These are phyloP conservation scores for Morpho achilles DNA, from an alignment of 2,888 invertebrate species.

Conservation along the genomic window DNA sequence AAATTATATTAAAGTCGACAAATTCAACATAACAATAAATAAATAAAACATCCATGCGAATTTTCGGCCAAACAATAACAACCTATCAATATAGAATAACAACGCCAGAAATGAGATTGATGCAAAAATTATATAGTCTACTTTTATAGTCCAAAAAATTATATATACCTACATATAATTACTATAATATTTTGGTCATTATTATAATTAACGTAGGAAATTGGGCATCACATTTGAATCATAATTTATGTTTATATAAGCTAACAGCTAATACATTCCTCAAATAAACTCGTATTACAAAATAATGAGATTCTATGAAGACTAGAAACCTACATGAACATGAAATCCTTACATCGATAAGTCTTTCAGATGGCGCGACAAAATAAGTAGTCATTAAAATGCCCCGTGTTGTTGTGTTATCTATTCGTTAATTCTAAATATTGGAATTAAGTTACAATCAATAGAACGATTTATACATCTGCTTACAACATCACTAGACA, in stretches of 20 bases:
- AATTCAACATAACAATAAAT: conserved; percentile 67
- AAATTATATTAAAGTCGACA: conserved; percentile 70
- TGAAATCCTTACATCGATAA: conserved; percentile 77
- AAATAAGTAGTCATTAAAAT: conserved; percentile 67
- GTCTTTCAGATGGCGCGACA: conserved; percentile 76
- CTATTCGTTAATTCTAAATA: conserved; percentile 66
- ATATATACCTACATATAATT: conserved; percentile 2
- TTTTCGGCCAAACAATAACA: conserved; percentile 68
- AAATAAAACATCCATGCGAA: conserved; percentile 71
- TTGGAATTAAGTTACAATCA: conserved; percentile 71
- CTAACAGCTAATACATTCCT: conserved; percentile 52
- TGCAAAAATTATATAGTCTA: conserved; percentile 12
- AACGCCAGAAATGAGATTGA: conserved; percentile 51
- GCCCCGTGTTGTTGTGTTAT: conserved; percentile 62
- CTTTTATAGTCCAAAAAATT: conserved; percentile 2
- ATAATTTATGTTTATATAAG: conserved; percentile 45
- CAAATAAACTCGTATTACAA: conserved; percentile 50
- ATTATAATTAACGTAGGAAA: conserved; percentile 13
- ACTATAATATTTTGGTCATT: not conserved
- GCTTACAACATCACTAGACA: conserved; percentile 60
- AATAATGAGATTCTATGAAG: conserved; percentile 73
- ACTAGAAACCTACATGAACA: conserved; percentile 78
- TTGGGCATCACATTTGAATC: conserved; percentile 47
- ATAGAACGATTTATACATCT: conserved; percentile 74
- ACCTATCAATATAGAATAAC: conserved; percentile 63